A percentile compares a stretch with the other conserved stretches of the same genome.
Evolutionary conservation across 2,797 vertebrate species (phyloP).

Genomic region (Nannoperca australis): DNA sequence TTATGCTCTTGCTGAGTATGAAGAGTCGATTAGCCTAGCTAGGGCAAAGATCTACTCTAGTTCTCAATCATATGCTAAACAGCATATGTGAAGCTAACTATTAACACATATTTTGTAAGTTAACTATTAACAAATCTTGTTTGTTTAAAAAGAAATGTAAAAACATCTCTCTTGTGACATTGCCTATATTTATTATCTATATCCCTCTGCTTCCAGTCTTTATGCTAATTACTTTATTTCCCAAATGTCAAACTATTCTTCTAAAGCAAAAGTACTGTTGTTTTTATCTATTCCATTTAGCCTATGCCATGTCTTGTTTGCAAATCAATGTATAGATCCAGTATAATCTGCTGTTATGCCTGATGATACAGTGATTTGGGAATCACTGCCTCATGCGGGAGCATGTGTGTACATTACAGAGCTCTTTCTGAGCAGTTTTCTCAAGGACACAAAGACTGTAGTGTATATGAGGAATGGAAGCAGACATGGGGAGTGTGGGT

Average conservation of each 20-base stretch:
- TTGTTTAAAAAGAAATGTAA: background rate
- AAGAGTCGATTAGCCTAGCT: background rate
- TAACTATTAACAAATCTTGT: background rate
- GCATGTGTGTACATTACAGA: slow-evolving; percentile 41
- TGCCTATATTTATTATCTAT: no score
- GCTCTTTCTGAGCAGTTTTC: slow-evolving; percentile 39
- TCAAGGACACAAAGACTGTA: slow-evolving; percentile 59
- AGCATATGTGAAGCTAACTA: no score
- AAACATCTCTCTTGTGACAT: background rate
- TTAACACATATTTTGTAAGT: no score
- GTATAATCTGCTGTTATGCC: background rate
- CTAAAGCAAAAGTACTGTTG: background rate
- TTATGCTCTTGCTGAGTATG: background rate
- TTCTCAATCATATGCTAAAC: no score
- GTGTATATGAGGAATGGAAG: slow-evolving; percentile 46
- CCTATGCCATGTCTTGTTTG: background rate
- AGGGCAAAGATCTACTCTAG: background rate
- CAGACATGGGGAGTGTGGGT: background rate
- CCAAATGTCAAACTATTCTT: background rate
- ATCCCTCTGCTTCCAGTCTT: background rate
- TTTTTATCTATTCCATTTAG: background rate
- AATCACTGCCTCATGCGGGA: slow-evolving; percentile 17
- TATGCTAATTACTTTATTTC: background rate
- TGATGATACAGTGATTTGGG: slow-evolving; percentile 20
- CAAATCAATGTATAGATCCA: background rate